phyloP scores from a whole-genome alignment of 37 sponge, comb jelly and placozoan genomes.

The Ianthella basta region DNA sequence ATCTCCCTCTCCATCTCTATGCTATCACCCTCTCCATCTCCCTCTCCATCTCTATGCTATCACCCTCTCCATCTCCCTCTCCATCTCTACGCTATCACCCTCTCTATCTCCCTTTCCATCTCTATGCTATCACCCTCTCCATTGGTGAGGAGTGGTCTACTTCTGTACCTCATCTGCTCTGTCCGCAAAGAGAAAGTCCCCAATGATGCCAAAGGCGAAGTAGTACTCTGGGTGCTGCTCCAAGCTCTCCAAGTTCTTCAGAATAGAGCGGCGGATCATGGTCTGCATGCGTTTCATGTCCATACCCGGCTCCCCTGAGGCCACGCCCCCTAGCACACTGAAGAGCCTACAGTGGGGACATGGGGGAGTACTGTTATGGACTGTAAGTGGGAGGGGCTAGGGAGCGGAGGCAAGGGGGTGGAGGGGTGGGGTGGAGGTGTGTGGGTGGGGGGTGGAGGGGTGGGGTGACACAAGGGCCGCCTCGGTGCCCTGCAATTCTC shows the following conservation, averaged over 20 bases:
- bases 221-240: constrained; percentile 68
- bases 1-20: too few species aligned
- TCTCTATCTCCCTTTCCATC: too few species aligned
- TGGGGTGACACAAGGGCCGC: neutral
- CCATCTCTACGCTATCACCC: too few species aligned
- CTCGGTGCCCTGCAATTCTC: neutral
- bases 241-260: constrained; percentile 44
- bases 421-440: too few species aligned
- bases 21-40: too few species aligned
- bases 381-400: too few species aligned
- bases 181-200: constrained; percentile 77
- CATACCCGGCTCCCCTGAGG: constrained; percentile 43
- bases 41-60: too few species aligned
- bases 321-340: constrained; percentile 45
- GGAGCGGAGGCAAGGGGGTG: neutral
- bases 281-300: constrained; percentile 73
- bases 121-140: too few species aligned
- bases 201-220: constrained; percentile 78
- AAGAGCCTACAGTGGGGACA: constrained; percentile 39
- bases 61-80: too few species aligned
- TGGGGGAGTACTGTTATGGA: too few species aligned
- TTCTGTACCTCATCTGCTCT: constrained; percentile 49
- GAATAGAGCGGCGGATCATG: constrained; percentile 58
- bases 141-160: too few species aligned
- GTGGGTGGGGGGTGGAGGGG: too few species aligned